Percentiles rank a stretch among this genome's conserved stretches.
Evolutionary conservation across 1,140 invertebrate genomes (phyloP).

Genomic region (Neodiprion fabricii): DNA sequence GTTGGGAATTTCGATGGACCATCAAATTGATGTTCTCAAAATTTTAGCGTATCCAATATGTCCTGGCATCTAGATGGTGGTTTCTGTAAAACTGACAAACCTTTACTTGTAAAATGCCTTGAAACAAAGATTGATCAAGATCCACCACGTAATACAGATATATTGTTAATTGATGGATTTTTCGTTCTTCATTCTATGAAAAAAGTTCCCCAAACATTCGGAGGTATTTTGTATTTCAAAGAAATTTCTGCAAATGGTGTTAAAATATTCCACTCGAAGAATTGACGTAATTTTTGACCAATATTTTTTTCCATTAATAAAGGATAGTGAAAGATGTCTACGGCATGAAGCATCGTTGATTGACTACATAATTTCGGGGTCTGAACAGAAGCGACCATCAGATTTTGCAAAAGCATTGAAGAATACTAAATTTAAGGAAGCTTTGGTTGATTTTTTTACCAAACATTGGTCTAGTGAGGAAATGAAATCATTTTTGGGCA

Average conservation of each 20-base stretch:
- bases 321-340: constrained; percentile 30
- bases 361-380: constrained; percentile 28
- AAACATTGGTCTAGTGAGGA: not conserved
- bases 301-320: constrained; percentile 18
- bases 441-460: constrained; percentile 18
- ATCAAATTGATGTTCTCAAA: constrained; percentile 29
- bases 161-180: constrained; percentile 31
- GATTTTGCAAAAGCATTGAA: constrained; percentile 12
- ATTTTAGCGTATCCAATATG: constrained; percentile 34
- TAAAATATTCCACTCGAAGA: no score
- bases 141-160: constrained; percentile 26
- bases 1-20: constrained; percentile 30
- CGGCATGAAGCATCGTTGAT: constrained; percentile 29
- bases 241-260: not conserved
- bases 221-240: no score
- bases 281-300: not conserved
- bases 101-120: constrained; percentile 21
- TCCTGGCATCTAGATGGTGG: constrained; percentile 19
- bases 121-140: constrained; percentile 21
- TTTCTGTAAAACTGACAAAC: constrained; percentile 24
- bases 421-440: constrained; percentile 9
- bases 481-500: constrained; percentile 5
- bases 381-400: constrained; percentile 25
- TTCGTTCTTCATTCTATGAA: constrained; percentile 20
- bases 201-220: not conserved